Evolutionary conservation across 2,888 invertebrate genomes (phyloP).

Genomic region (Hoplodrina blanda): DNA sequence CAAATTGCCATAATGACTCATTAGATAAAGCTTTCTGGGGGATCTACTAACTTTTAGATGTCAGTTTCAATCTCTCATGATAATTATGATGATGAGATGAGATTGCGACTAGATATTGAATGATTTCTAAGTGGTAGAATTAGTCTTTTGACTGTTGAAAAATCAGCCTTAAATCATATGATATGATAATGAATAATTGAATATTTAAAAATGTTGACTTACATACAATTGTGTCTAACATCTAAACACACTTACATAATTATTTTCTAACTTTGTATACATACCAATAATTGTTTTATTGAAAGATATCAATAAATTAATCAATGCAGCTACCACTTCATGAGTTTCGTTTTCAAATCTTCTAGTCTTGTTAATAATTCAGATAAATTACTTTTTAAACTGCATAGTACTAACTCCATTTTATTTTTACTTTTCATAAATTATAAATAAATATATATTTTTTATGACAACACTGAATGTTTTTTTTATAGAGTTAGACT

Average conservation of each 20-base stretch:
- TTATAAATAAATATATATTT: not conserved
- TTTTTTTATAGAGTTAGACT: not conserved
- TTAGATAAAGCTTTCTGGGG: no score
- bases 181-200: slow-evolving; percentile 38
- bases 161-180: slow-evolving; percentile 8
- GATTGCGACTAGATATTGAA: no score
- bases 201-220: slow-evolving; percentile 12
- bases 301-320: not conserved
- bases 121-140: no score
- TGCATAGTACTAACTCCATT: not conserved
- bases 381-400: not conserved
- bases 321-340: not conserved
- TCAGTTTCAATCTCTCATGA: no score
- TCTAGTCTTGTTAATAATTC: not conserved
- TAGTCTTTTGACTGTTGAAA: not conserved
- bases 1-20: no score
- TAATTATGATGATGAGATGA: no score
- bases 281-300: not conserved
- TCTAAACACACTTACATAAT: slow-evolving; percentile 12
- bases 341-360: slow-evolving; percentile 13
- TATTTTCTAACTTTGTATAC: not conserved
- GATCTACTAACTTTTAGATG: no score
- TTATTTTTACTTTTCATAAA: not conserved
- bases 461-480: slow-evolving; percentile 28
- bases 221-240: slow-evolving; percentile 5